Evolutionary conservation across 2,113 vertebrate genomes (phyloP), one percentile per base, ranked within the genome.

Genomic region (Chionomys nivalis): DNA sequence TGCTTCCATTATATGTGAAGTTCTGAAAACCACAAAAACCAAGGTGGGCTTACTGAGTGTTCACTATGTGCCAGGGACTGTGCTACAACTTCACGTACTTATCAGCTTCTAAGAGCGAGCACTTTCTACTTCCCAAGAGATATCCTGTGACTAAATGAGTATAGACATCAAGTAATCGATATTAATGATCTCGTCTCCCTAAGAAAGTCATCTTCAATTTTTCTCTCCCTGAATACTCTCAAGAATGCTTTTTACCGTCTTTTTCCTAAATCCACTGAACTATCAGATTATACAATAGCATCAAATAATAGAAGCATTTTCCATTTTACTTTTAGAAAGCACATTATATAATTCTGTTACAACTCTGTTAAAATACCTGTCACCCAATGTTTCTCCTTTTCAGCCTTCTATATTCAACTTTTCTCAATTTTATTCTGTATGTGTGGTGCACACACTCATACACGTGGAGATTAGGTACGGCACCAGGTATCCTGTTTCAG

Each of bases 121-220:
- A 36, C 72, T 63, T 89, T 79, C 76, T 10, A 42, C 68, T 75
- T 92, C 68, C 92, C n/a, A 77, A n/a, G 24, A 31, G 16, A 3
- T 63, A 77, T 47, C 79, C 77, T 81, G 65, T 89, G 61, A 96
- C 9, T 87, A 47, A 87, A 58, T 91, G 26, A 91, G 31, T 91
- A 89, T 39, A 96, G 82, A 93, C 39, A 90, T 73, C 70, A 94
- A 91, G 49, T 75, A 75, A 77, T 68, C 72, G 47, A 49, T 85
- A 70, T 65, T 66, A 92, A 90, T n/a, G 24, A 88, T 81, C 81
- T 95, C 55, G 36, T 86, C 77, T 94, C 72, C 78, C n/a, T 81
- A 94, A 81, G 36, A 78, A 94, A 85, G 76, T 3, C 36, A 9
- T 66, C 42, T 78, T 89, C 52, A 77, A 55, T 14, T 68, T 63